Base-by-base conservation (phyloP, 2,888 invertebrate genomes). In the Alentia gelatinosa region DNA sequence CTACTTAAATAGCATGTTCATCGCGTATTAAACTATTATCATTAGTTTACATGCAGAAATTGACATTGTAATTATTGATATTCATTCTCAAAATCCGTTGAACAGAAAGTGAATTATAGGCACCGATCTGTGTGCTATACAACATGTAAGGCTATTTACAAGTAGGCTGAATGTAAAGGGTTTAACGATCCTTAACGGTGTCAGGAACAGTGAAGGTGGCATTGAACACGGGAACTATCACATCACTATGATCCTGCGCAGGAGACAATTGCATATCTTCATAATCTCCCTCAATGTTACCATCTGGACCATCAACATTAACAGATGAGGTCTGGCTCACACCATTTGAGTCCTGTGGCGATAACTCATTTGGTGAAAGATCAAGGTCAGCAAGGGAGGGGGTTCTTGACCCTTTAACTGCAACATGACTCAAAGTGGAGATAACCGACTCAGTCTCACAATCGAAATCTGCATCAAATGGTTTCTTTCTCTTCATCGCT, bases 331-430 rank as follows among this genome's bases (percentile, higher is more conserved):
- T 26, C 33, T 1, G 30, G 26, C 15, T 74, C 3, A 39, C 39
- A 19, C 79, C 39, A n/a, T 79, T 79, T 37, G 23, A 35, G 33
- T 74, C 74, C 23, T 79, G 37, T 15, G 19, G 15, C 5, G 5
- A 1, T 3, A 84, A 47, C 12, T 86, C 86, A 47, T 42, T 50
- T 9, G 86, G 47, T 3, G 47, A 86, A 9, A 86, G 50, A 35
- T 86, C 86, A 42, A 86, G 30, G 42, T 86, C 86, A 0, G 30
- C 42, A n/a, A 86, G 1, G 9, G 86, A 86, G 12, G 86, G 86
- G 15, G 42, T 42, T 47, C 86, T 86, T 42, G 86, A 86, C n/a
- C 86, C 86, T 35, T 86, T 40, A 33, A 86, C 86, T 19, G 86
- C 86, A 23, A 86, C 50, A 30, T 86, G 86, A 33, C 86, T 86